A percentile compares a stretch with the other conserved stretches of the same genome.
Conservation (phyloP, 2,113 vertebrate species). For the Aptenodytes patagonicus region DNA sequence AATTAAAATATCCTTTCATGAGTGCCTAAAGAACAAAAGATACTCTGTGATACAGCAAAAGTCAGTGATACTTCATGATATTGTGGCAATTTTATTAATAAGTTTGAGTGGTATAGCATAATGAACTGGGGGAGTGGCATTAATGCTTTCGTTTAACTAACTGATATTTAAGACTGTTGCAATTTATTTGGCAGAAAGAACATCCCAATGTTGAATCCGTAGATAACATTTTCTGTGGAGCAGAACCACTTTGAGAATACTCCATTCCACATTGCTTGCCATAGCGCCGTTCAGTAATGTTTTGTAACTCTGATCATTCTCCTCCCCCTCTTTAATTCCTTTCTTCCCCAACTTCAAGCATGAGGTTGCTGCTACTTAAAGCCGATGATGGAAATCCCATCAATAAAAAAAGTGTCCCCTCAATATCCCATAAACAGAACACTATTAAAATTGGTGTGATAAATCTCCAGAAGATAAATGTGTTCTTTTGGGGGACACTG, state of each 20-base stretch:
- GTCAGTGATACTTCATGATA: not conserved
- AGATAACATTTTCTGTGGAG: not conserved
- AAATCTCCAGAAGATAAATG: not conserved
- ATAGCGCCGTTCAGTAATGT: not conserved
- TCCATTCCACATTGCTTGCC: not conserved
- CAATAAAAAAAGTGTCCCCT: not conserved
- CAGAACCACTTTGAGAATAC: not conserved
- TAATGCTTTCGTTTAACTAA: not conserved
- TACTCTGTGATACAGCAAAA: not conserved
- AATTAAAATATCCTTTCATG: not conserved
- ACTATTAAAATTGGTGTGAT: not conserved
- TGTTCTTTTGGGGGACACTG: not conserved
- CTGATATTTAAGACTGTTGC: not conserved
- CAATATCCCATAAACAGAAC: not conserved
- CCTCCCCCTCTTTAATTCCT: not conserved
- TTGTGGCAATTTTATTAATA: not conserved
- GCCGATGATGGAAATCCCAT: not conserved
- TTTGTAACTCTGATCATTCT: not conserved
- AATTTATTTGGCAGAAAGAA: not conserved
- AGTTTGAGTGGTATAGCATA: not conserved
- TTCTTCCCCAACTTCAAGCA: not conserved
- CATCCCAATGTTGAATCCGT: not conserved
- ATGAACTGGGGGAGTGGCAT: not conserved
- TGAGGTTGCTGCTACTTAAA: not conserved
- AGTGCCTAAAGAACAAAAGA: not conserved